Evolutionary conservation across 2,888 invertebrate species (phyloP).

Genomic region (Drosophila lacicola): DNA sequence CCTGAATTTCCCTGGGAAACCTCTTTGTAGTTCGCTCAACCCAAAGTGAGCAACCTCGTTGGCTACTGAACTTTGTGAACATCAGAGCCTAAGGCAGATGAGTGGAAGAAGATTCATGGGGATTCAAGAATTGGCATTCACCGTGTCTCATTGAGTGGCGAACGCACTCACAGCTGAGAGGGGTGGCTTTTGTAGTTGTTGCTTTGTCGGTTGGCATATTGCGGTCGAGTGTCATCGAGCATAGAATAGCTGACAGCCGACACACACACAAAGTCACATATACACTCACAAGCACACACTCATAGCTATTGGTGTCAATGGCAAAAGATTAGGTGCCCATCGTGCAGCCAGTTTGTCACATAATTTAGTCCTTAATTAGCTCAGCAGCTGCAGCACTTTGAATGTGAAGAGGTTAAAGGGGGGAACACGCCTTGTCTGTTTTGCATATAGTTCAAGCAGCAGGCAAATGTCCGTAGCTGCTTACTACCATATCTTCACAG

Average conservation of each 20-base stretch:
- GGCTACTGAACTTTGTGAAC: slow-evolving; percentile 51
- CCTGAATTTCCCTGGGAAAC: slow-evolving; percentile 5
- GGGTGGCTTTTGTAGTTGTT: slow-evolving; percentile 26
- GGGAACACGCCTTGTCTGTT: slow-evolving; percentile 26
- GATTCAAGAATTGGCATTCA: slow-evolving; percentile 11
- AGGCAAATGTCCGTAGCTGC: slow-evolving; percentile 42
- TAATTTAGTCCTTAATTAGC: slow-evolving; percentile 68
- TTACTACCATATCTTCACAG: slow-evolving; percentile 16
- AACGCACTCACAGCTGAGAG: slow-evolving; percentile 30
- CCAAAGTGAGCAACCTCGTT: slow-evolving; percentile 48
- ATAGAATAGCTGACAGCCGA: slow-evolving; percentile 27
- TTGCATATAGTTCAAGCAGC: slow-evolving; percentile 49
- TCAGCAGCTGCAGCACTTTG: slow-evolving; percentile 24
- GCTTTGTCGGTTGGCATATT: slow-evolving; percentile 53
- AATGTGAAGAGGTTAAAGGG: background rate
- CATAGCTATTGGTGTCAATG: slow-evolving; percentile 26
- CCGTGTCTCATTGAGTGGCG: slow-evolving; percentile 53
- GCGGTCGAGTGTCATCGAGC: slow-evolving; percentile 71
- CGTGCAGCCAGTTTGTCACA: slow-evolving; percentile 55
- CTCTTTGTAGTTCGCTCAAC: slow-evolving; percentile 30
- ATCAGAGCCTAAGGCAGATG: slow-evolving; percentile 5
- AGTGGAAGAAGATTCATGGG: background rate
- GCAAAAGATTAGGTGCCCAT: slow-evolving; percentile 34
- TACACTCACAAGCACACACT: slow-evolving; percentile 11
- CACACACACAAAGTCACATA: slow-evolving; percentile 10